Conservation (phyloP, 2,888 invertebrate genomes). For the Caenorhabditis imperialis region DNA sequence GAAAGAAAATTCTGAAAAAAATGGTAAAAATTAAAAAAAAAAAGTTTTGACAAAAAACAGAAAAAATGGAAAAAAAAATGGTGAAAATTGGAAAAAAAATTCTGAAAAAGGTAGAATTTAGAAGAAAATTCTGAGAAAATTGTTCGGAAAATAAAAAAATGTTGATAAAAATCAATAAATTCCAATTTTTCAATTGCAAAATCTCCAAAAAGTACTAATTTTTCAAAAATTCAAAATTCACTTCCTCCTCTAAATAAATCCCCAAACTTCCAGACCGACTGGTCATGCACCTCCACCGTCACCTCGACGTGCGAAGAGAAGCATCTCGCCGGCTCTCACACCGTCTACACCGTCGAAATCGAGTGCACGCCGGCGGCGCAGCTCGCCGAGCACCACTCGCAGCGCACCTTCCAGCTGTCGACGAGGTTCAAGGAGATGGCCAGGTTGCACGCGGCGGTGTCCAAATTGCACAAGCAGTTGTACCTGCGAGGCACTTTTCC, state of each 20-base stretch:
- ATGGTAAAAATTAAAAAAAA: no score
- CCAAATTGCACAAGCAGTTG: conserved; percentile 65
- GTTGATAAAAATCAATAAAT: no score
- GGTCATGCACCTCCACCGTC: conserved; percentile 47
- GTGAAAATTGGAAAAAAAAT: no score
- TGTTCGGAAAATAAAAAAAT: no score
- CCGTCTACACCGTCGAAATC: conserved; percentile 54
- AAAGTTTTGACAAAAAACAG: no score
- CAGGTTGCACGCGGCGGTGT: conserved; percentile 53
- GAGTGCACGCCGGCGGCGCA: conserved; percentile 31
- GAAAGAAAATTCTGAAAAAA: no score
- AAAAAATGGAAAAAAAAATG: no score
- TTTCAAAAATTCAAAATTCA: background rate
- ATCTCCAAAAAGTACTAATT: no score
- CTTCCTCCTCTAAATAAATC: no score
- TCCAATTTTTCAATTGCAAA: no score
- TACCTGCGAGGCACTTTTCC: conserved; percentile 65
- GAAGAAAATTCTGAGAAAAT: no score
- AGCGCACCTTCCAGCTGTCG: conserved; percentile 36
- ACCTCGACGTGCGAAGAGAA: conserved; percentile 38
- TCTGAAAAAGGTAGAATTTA: no score
- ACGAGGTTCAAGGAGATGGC: conserved; percentile 60
- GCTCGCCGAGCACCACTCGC: conserved; percentile 18
- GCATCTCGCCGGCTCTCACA: conserved; percentile 47
- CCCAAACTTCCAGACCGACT: conserved; percentile 52